Evolutionary conservation across 2,113 vertebrate species (phyloP).

Genomic region (Megaceryle torquata): DNA sequence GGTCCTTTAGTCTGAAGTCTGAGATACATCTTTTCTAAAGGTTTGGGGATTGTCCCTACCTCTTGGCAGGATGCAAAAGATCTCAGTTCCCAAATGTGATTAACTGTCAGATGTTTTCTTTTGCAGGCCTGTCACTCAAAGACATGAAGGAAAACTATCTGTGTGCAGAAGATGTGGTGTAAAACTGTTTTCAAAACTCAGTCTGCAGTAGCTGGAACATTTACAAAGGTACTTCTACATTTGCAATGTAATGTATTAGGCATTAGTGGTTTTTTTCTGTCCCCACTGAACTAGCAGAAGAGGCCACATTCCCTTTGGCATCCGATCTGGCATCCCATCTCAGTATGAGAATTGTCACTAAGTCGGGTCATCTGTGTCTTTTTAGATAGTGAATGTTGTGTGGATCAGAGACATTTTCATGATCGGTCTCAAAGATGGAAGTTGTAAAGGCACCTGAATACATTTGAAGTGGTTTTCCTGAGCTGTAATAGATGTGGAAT

Average conservation of each 20-base stretch:
- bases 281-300: neutral
- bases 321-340: neutral
- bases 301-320: neutral
- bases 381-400: neutral
- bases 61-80: neutral
- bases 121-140: neutral
- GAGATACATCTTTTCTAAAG: neutral
- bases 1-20: neutral
- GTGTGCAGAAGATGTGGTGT: neutral
- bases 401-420: neutral
- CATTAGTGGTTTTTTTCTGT: neutral
- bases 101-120: neutral
- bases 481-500: neutral
- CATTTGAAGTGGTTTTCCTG: neutral
- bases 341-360: neutral
- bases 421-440: neutral
- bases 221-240: neutral
- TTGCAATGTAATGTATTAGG: neutral
- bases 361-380: neutral
- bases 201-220: neutral
- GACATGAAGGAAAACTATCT: neutral
- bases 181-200: neutral
- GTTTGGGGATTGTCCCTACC: neutral
- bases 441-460: neutral
- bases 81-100: neutral